Conservation (phyloP, 1,140 invertebrate species). For the Penaeus indicus region DNA sequence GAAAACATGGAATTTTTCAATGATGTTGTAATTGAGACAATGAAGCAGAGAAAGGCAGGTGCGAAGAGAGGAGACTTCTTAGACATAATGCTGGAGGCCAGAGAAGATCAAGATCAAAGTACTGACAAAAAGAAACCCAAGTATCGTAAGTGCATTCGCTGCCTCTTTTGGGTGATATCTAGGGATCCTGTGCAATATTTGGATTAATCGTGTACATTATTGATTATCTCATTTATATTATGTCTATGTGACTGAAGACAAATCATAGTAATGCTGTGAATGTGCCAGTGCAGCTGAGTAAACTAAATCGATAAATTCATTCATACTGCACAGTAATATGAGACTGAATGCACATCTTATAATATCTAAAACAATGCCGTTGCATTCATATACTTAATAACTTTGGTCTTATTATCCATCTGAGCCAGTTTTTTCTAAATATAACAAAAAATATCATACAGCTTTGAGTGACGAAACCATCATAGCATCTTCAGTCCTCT, state of each 20-base stretch:
- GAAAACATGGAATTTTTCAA: slow-evolving; percentile 43
- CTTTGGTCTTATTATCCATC: too few species aligned
- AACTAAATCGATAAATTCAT: too few species aligned
- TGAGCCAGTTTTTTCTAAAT: too few species aligned
- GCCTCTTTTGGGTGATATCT: not conserved
- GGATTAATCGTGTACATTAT: not conserved
- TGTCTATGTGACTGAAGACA: not conserved
- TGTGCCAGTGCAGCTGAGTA: not conserved
- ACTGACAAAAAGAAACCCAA: not conserved
- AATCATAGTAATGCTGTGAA: not conserved
- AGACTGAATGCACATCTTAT: not conserved
- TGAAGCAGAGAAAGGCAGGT: slow-evolving; percentile 43
- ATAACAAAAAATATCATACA: not conserved
- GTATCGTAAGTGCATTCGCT: slow-evolving; percentile 43
- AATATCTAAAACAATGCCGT: not conserved
- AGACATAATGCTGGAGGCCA: slow-evolving; percentile 70
- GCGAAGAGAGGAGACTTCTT: slow-evolving; percentile 69
- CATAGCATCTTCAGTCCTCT: slow-evolving; percentile 66
- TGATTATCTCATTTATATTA: not conserved
- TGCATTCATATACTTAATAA: not conserved
- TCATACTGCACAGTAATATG: not conserved
- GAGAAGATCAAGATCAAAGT: slow-evolving; percentile 67
- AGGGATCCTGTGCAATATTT: not conserved
- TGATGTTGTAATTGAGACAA: slow-evolving; percentile 49
- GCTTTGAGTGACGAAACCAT: slow-evolving; percentile 67